phyloP scores from a whole-genome alignment of 2,113 vertebrate genomes.

The Peucedramus taeniatus region DNA sequence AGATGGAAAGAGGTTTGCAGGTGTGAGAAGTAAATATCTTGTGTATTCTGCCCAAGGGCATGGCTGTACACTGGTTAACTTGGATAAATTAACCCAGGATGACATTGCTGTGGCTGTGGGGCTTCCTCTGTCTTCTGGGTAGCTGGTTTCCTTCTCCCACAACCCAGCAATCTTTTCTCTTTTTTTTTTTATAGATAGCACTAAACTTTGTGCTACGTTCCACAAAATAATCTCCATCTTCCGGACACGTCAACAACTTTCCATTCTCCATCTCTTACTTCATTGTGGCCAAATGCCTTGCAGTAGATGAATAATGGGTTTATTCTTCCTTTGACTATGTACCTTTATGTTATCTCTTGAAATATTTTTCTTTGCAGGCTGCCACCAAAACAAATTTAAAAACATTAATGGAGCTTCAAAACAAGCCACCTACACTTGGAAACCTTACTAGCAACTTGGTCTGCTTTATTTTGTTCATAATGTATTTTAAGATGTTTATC shows the following conservation, averaged over 20 bases:
- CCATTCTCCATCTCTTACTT: neutral
- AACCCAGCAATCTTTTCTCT: neutral
- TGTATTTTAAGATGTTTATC: slow-evolving; percentile 54
- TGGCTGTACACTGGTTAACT: neutral
- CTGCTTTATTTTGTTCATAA: slow-evolving; percentile 33
- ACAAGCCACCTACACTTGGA: slow-evolving; percentile 46
- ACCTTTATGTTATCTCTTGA: slow-evolving; percentile 39
- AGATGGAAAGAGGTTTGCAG: neutral
- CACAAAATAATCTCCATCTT: slow-evolving; percentile 22
- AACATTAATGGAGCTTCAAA: slow-evolving; percentile 36
- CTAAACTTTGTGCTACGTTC: neutral
- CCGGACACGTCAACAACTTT: neutral
- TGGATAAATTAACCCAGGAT: neutral
- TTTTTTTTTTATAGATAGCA: neutral
- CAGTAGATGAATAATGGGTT: slow-evolving; percentile 35
- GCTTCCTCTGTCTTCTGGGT: neutral
- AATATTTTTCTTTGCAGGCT: slow-evolving; percentile 10
- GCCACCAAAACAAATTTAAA: slow-evolving; percentile 28
- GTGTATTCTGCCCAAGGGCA: neutral
- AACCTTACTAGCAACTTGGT: neutral
- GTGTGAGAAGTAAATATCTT: neutral
- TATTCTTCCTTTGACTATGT: slow-evolving; percentile 16
- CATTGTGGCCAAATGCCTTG: neutral
- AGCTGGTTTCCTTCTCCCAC: slow-evolving; percentile 3
- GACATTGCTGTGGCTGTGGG: neutral